Evolutionary conservation across 2,113 vertebrate genomes (phyloP), one percentile per base, ranked within the genome.

Genomic region (Embiotoca jacksoni): DNA sequence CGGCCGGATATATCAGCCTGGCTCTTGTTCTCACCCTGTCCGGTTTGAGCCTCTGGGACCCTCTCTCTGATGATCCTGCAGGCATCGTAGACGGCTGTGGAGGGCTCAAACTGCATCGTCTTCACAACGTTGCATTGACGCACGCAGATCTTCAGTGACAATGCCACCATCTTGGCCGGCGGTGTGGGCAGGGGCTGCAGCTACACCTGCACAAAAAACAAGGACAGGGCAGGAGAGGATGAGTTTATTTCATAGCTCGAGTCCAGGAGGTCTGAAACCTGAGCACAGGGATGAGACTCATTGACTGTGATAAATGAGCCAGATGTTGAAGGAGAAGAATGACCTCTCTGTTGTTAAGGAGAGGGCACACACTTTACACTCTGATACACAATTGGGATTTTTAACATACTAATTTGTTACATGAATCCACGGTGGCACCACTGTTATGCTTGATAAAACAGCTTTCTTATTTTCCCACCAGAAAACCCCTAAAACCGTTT

Each of bases 71-170:
- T 98, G 30, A 97, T 96, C 44, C 97, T 91, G 35, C 98, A 99
- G 0, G 98, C 97, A 0, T 99, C 98, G 0, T 99, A 99, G 32
- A 99, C 95, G 0, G 97, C 97, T 0, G 98, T 99, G 46, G 97
- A 98, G 0, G 98, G 98, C 46, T 99, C 98, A 60, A 99, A 99
- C 89, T 99, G 98, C 98, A 99, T 99, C 0, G 98, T 99, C 94
- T 99, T 99, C 87, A 99, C 97, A 6, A 99, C 98, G 2, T 99
- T 99, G 95, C 98, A 98, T 10, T 99, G 98, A 35, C 98, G 97
- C 57, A 99, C 93, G 49, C 98, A 99, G 73, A 99, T 99, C 94
- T 99, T 99, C 81, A 99, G 86, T 10, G 98, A 99, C 64, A 99
- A 90, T 57, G 95, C 97, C 87, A 99, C 98, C 98, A 99, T 99